These are phyloP conservation scores for Periophthalmus magnuspinnatus DNA, from an alignment of 2,797 vertebrate genomes.

Conservation along the genomic window DNA sequence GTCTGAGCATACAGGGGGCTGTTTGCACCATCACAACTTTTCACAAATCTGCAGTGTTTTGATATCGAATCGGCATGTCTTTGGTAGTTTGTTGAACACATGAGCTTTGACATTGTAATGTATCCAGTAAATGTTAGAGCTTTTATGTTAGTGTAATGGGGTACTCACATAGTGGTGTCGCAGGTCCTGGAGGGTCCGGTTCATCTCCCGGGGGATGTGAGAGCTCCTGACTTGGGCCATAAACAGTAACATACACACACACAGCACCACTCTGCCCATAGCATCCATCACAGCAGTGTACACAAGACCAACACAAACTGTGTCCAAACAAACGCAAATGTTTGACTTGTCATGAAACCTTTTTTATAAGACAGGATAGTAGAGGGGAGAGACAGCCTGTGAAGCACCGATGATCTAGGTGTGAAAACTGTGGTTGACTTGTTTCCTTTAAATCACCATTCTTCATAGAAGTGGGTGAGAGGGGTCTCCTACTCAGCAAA, in stretches of 20 bases:
- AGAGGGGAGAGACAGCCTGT: constrained; percentile 19
- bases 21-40: no score
- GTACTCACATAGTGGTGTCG: constrained; percentile 62
- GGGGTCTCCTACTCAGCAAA: constrained; percentile 52
- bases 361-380: constrained; percentile 46
- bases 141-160: background rate
- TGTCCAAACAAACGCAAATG: constrained; percentile 29
- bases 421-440: constrained; percentile 70
- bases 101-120: no score
- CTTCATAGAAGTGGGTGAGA: constrained; percentile 66
- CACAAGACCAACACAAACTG: background rate
- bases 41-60: no score
- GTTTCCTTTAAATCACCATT: constrained; percentile 72
- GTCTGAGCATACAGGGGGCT: no score
- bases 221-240: constrained; percentile 32
- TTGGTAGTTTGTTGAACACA: no score
- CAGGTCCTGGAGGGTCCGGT: constrained; percentile 56
- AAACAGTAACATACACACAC: constrained; percentile 34
- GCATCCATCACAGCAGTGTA: constrained; percentile 17
- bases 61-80: no score
- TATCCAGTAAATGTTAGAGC: no score
- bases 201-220: constrained; percentile 28
- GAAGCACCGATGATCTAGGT: constrained; percentile 59
- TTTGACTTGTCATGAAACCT: constrained; percentile 33
- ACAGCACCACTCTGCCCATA: constrained; percentile 19